Evolutionary conservation across 2,888 invertebrate species (phyloP).

Genomic region (Dugesia japonica): DNA sequence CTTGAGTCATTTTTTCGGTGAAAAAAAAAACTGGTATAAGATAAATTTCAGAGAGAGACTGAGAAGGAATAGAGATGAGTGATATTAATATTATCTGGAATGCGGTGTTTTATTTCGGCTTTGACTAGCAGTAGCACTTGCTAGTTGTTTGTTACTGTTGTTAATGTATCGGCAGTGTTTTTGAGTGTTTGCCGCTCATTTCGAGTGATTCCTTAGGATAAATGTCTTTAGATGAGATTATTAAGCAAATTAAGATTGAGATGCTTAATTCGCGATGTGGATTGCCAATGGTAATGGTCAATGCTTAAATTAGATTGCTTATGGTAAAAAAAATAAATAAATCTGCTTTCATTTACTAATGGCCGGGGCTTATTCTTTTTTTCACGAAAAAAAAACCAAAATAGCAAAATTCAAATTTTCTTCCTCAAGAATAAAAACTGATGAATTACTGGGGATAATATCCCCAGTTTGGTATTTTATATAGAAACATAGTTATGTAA

Average conservation of each 20-base stretch:
- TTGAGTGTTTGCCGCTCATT: slow-evolving; percentile 14
- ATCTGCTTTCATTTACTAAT: slow-evolving; percentile 16
- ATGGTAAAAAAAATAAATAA: neutral
- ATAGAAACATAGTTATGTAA: no score
- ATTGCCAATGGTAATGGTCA: slow-evolving; percentile 20
- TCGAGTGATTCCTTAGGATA: slow-evolving; percentile 20
- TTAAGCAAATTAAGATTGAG: slow-evolving; percentile 20
- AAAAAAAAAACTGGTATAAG: slow-evolving; percentile 17
- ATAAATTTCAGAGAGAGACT: neutral
- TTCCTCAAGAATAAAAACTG: neutral
- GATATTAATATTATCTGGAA: slow-evolving; percentile 20
- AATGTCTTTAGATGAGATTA: slow-evolving; percentile 20
- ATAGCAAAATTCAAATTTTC: neutral
- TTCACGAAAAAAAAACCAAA: neutral
- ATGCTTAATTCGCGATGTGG: slow-evolving; percentile 20
- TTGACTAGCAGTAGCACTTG: slow-evolving; percentile 20
- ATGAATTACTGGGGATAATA: neutral
- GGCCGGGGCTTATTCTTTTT: slow-evolving; percentile 2
- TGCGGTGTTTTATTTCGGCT: slow-evolving; percentile 20
- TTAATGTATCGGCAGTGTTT: slow-evolving; percentile 14
- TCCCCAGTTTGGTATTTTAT: no score
- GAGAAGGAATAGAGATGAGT: slow-evolving; percentile 14
- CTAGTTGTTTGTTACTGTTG: slow-evolving; percentile 20
- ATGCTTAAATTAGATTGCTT: slow-evolving; percentile 20
- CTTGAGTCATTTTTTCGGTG: neutral